phyloP scores from a whole-genome alignment of 1,140 invertebrate species.

The Bombus consobrinus region DNA sequence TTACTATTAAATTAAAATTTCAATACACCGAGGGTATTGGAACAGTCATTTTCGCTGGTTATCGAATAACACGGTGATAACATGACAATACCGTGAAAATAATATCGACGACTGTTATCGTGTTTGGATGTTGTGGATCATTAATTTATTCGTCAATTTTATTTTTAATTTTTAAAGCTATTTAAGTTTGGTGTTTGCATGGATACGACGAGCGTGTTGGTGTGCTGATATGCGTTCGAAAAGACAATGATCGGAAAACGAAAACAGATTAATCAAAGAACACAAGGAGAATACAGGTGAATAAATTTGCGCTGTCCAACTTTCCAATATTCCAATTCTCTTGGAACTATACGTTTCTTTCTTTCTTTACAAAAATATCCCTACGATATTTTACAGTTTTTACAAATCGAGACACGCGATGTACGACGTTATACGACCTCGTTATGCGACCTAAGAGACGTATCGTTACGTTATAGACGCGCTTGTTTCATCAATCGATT shows the following conservation, averaged over 20 bases:
- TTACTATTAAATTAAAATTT: neutral
- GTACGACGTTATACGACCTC: too few relatives aligned
- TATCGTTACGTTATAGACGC: too few relatives aligned
- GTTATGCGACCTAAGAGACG: too few relatives aligned
- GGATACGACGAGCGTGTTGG: neutral
- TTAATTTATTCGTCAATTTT: neutral
- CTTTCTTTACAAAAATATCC: too few relatives aligned
- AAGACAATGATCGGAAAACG: neutral
- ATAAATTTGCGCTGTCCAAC: neutral
- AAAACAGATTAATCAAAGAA: neutral
- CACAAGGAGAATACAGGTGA: neutral
- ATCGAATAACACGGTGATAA: neutral
- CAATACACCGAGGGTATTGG: neutral
- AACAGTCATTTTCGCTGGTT: neutral
- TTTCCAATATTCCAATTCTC: neutral
- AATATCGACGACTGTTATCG: neutral
- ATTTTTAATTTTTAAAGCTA: neutral
- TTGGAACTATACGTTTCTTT: neutral
- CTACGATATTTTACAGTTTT: too few relatives aligned
- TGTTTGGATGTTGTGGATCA: fast-evolving
- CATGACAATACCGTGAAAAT: neutral
- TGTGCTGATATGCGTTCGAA: neutral
- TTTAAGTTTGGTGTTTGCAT: neutral
- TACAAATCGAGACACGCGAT: too few relatives aligned
- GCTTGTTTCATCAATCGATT: neutral